Evolutionary conservation across 2,888 invertebrate species (phyloP), one percentile per base, ranked within the genome.

Genomic region (Platycheirus albimanus): DNA sequence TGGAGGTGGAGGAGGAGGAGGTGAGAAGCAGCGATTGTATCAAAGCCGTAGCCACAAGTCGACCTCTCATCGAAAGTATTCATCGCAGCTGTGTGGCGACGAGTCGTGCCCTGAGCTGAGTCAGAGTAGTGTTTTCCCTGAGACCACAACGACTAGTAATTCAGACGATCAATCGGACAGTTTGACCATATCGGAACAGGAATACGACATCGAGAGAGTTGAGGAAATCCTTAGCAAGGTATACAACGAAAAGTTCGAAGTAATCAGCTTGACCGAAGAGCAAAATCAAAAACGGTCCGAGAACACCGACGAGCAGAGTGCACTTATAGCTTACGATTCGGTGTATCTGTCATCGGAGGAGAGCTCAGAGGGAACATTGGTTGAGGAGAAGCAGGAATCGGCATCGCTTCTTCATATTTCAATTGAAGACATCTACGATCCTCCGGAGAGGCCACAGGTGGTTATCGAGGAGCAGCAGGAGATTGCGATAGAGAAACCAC

Each of bases 261-360:
- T 89, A 0, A 90, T 89, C 11, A 90, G 89, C 30, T 66, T 89
- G 20, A 89, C 89, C 13, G 0, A 89, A 87, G 10, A 90, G 88
- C 7, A 88, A 87, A 52, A 56, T 33, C 72, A 71, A 4, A 66
- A 76, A 11, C 20, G 74, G 0, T 74, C 64, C 0, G 76, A 81
- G 8, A 84, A 71, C 15, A 58, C 51, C 6, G 76, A 81, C 19
- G 71, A 61, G 24, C 67, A 72, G 17, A 63, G 61, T 1, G 47
- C 72, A 2, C 87, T 90, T 0, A 90, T 91, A 51, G 90, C 91
- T 38, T 91, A 91, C 81, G 91, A 91, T 85, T 90, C 91, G 33
- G 90, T 91, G 3, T 91, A 91, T 77, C 80, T 91, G 1, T 91
- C 91, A 1, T 91, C 91, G 0, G 91, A 91, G 67, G 90, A 90